These are phyloP conservation scores for Caracal caracal DNA, from an alignment of 2,113 vertebrate species.

Conservation along the genomic window DNA sequence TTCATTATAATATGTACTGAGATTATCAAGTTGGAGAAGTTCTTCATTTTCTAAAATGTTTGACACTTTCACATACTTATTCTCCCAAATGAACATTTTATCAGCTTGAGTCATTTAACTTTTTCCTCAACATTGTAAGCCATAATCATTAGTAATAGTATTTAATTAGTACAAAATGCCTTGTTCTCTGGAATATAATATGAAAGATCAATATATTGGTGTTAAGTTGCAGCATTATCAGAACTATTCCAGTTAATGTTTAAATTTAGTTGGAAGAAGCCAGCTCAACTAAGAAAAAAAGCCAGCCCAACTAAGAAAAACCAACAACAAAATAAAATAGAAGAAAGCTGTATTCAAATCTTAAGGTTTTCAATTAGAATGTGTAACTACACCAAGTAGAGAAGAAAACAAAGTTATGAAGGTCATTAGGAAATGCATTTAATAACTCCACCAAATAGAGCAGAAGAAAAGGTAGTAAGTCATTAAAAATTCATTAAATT, in stretches of 20 bases:
- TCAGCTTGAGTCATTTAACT: not conserved
- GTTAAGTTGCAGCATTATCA: not conserved
- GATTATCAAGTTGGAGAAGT: not conserved
- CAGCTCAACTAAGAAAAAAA: conserved; percentile 39
- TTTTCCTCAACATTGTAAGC: not conserved
- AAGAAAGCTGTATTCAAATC: not conserved
- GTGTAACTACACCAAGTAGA: not conserved
- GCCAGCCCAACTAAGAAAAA: conserved; percentile 41
- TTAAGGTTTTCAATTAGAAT: not conserved
- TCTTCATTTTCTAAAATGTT: conserved; percentile 10
- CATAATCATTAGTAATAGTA: not conserved
- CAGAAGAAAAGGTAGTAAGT: conserved; percentile 57
- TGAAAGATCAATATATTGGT: conserved; percentile 37
- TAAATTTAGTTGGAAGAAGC: not conserved
- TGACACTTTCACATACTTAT: not conserved
- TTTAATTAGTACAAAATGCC: conserved; percentile 8
- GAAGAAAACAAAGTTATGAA: conserved; percentile 51
- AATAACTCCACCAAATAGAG: conserved; percentile 11
- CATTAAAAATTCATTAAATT: conserved; percentile 71
- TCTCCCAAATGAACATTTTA: not conserved
- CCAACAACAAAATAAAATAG: not conserved
- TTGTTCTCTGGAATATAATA: conserved; percentile 22
- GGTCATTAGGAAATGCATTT: conserved; percentile 69
- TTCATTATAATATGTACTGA: not conserved
- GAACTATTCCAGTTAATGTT: conserved; percentile 24